phyloP scores from a whole-genome alignment of 2,888 invertebrate genomes.

The Aquatica leii region DNA sequence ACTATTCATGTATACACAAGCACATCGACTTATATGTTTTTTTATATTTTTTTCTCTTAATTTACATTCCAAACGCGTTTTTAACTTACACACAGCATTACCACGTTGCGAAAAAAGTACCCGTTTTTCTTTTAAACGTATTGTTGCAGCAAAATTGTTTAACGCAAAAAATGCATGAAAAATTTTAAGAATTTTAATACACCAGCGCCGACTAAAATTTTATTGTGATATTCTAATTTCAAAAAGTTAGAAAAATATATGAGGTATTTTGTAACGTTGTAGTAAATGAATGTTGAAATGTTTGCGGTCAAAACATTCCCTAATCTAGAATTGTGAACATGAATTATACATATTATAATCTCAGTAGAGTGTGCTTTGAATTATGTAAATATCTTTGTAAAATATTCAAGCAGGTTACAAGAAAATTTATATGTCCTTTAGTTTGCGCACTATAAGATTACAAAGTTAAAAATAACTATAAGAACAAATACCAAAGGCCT shows the following conservation, averaged over 20 bases:
- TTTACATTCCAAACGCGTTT: constrained; percentile 39
- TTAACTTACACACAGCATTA: constrained; percentile 40
- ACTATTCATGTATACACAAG: constrained; percentile 5
- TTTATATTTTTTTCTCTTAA: constrained; percentile 30
- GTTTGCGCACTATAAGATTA: constrained; percentile 1
- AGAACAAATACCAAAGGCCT: too few relatives aligned
- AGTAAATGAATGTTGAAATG: constrained; percentile 19
- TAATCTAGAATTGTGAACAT: constrained; percentile 38
- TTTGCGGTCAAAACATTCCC: constrained; percentile 27
- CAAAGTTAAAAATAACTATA: background rate
- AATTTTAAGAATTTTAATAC: background rate
- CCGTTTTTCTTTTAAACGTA: background rate
- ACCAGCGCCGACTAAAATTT: too few relatives aligned
- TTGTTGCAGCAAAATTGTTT: background rate
- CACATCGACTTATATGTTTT: constrained; percentile 24
- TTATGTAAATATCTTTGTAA: constrained; percentile 47
- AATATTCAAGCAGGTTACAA: constrained; percentile 39
- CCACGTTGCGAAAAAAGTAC: constrained; percentile 35
- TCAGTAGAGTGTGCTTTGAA: constrained; percentile 46
- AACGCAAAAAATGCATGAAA: constrained; percentile 1
- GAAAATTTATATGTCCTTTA: constrained; percentile 16
- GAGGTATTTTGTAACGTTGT: background rate
- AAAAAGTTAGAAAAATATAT: background rate
- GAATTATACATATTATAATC: constrained; percentile 52
- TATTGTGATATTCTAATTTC: background rate